Conservation (phyloP, 2,113 vertebrate genomes). For the Eira barbara region DNA sequence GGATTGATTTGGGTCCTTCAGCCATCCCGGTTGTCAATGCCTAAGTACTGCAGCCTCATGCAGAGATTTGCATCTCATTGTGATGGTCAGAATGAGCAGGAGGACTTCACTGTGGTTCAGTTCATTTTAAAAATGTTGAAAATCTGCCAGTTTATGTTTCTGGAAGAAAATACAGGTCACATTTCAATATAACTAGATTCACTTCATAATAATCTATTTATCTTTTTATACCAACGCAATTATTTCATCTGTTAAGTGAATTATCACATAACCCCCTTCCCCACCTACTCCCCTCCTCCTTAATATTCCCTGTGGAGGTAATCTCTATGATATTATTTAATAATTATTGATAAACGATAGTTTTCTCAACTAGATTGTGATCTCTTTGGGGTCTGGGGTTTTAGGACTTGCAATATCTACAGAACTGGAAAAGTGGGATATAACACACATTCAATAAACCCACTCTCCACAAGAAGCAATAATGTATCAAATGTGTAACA, state of each 20-base stretch:
- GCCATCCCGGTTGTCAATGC: background rate
- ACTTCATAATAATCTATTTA: background rate
- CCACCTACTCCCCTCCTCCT: background rate
- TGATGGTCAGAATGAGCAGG: background rate
- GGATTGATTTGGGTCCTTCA: background rate
- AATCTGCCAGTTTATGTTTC: background rate
- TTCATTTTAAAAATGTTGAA: background rate
- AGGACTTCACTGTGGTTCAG: background rate
- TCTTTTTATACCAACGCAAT: background rate
- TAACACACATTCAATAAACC: background rate
- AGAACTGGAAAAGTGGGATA: background rate
- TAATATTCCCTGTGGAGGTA: background rate
- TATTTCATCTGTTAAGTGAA: background rate
- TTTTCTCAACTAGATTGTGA: background rate
- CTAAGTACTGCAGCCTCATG: background rate
- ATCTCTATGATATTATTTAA: background rate
- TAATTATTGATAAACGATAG: background rate
- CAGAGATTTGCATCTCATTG: background rate
- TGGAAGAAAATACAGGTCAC: background rate
- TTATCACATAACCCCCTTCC: fast-evolving
- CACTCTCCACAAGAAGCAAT: background rate
- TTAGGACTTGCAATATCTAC: background rate
- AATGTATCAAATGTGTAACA: background rate
- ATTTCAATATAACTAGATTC: background rate
- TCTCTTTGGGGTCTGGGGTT: background rate